Percentiles rank a stretch among this genome's conserved stretches.
These are phyloP conservation scores for Halichondria panicea DNA, from an alignment of 37 sponge, comb jelly and placozoan genomes.

Conservation along the genomic window DNA sequence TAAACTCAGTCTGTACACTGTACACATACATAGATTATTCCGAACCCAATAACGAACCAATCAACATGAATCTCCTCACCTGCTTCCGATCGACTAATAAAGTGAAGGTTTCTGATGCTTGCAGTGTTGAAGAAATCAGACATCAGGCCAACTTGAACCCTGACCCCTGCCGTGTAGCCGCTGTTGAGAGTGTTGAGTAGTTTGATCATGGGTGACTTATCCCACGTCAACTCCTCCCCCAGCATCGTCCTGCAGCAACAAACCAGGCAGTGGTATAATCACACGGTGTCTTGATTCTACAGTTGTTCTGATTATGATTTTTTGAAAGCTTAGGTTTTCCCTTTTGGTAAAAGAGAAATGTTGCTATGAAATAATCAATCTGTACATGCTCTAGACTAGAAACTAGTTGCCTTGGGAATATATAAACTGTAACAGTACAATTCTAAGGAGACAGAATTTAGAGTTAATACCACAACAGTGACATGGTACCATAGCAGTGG, in stretches of 20 bases:
- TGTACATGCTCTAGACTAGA: neutral
- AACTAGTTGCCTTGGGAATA: too few species aligned
- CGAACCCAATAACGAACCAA: neutral
- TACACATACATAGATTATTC: neutral
- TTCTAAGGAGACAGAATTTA: too few species aligned
- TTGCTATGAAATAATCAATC: neutral
- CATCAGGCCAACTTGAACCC: conserved; percentile 63
- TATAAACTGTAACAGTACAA: too few species aligned
- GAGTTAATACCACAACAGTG: neutral
- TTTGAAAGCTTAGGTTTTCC: neutral
- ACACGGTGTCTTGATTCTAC: too few species aligned
- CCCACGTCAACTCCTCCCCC: conserved; percentile 48
- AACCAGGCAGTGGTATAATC: too few species aligned
- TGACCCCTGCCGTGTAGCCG: conserved; percentile 74
- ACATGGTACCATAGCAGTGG: conserved; percentile 53
- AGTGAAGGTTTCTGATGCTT: conserved; percentile 67
- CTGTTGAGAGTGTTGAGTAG: conserved; percentile 45
- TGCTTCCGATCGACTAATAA: conserved; percentile 43
- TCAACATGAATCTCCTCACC: conserved; percentile 20
- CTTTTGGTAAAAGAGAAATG: neutral
- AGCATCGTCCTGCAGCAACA: conserved; percentile 48
- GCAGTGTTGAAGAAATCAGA: conserved; percentile 77
- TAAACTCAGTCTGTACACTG: too few species aligned
- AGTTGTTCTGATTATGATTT: neutral
- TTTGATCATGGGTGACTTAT: conserved; percentile 66